Conservation (phyloP, 2,797 vertebrate genomes). For the Lithobates pipiens region DNA sequence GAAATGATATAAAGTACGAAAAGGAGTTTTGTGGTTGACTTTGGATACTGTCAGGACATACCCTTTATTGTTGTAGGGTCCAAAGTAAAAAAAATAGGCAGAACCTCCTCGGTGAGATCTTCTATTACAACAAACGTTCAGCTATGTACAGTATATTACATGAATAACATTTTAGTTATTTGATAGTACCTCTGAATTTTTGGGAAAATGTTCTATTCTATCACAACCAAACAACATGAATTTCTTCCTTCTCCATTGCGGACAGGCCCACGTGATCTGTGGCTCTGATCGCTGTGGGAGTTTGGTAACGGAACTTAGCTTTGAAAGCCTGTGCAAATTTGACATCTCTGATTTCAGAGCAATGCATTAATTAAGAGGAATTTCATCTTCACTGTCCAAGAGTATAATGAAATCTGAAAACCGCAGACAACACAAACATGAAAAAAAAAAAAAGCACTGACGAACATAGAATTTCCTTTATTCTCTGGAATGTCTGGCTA, state of each 20-base stretch:
- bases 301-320: slow-evolving; percentile 10
- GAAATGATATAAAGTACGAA: no score
- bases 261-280: neutral
- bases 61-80: no score
- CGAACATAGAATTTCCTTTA: slow-evolving; percentile 14
- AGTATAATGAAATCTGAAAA: slow-evolving; percentile 41
- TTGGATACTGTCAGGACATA: no score
- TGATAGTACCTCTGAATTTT: no score
- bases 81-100: no score
- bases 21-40: no score
- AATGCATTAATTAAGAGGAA: slow-evolving; percentile 55
- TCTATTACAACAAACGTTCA: no score
- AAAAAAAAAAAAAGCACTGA: neutral
- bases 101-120: no score
- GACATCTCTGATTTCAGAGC: slow-evolving; percentile 40
- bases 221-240: no score
- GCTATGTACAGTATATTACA: no score
- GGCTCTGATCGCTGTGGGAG: neutral
- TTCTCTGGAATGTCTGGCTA: slow-evolving; percentile 38
- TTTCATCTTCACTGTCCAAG: slow-evolving; percentile 41
- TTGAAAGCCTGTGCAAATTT: slow-evolving; percentile 37
- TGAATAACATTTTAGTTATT: no score
- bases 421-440: slow-evolving; percentile 38
- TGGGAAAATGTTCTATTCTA: no score
- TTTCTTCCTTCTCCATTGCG: neutral